Conservation (phyloP, 2,888 invertebrate genomes). For the Ophion slaviceki region DNA sequence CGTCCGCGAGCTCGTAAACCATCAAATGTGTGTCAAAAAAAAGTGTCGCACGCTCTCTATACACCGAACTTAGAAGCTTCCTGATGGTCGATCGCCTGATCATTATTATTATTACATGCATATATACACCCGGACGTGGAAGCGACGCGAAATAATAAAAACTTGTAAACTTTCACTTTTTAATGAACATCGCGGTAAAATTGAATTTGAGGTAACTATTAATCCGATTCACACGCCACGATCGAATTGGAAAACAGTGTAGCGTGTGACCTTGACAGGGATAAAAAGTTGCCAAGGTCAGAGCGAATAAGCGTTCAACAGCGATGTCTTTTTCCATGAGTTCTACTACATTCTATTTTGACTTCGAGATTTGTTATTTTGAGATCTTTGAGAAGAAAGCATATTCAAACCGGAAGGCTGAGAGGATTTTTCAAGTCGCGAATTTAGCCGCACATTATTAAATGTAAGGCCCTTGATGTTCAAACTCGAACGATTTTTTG, state of each 20-base stretch:
- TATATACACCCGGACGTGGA: background rate
- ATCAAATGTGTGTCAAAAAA: slow-evolving; percentile 26
- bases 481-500: no score
- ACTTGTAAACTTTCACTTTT: background rate
- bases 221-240: background rate
- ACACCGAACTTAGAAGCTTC: slow-evolving; percentile 21
- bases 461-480: no score
- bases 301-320: background rate
- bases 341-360: no score
- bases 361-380: no score
- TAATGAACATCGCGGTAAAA: background rate
- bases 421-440: no score
- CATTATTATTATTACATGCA: background rate
- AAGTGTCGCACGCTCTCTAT: slow-evolving; percentile 48
- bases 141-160: background rate
- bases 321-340: background rate
- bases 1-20: slow-evolving; percentile 16
- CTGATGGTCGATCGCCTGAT: background rate
- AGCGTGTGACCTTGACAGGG: background rate
- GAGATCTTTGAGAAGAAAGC: no score
- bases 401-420: no score
- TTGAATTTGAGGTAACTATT: background rate
- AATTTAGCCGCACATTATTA: no score
- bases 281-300: background rate
- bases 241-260: background rate